Percentiles rank a stretch among this genome's conserved stretches.
Conservation (phyloP, 2,888 invertebrate species). For the Laspeyria flexula region DNA sequence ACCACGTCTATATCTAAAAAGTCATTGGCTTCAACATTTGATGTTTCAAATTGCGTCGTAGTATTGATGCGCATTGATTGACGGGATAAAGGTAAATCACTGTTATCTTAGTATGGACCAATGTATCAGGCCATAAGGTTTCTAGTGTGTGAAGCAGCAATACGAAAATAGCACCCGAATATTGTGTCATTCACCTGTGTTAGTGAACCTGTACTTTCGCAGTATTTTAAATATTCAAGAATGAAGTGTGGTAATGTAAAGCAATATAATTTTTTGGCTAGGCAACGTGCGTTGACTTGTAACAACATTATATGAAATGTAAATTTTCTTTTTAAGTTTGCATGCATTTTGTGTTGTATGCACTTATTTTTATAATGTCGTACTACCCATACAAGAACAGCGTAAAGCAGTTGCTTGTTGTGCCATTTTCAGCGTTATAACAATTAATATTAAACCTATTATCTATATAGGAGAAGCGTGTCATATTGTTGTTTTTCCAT, state of each 20-base stretch:
- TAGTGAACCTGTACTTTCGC: not conserved
- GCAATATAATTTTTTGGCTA: not conserved
- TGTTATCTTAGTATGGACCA: conserved; percentile 19
- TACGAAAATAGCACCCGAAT: not conserved
- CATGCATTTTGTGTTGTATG: not conserved
- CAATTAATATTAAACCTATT: too few relatives aligned
- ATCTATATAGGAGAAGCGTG: too few relatives aligned
- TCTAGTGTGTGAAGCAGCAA: not conserved
- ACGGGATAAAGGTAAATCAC: conserved; percentile 47
- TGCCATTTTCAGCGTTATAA: too few relatives aligned
- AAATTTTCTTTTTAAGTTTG: not conserved
- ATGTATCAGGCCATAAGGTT: not conserved
- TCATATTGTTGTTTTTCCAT: too few relatives aligned
- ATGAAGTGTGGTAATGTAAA: not conserved
- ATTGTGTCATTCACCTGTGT: not conserved
- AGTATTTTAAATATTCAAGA: not conserved
- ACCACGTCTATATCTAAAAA: too few relatives aligned
- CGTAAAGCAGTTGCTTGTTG: too few relatives aligned
- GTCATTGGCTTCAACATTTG: too few relatives aligned
- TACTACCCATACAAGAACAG: not conserved
- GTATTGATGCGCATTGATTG: conserved; percentile 33
- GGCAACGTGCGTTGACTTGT: not conserved
- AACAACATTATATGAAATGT: not conserved
- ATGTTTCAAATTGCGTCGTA: not conserved
- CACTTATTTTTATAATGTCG: not conserved